Evolutionary conservation across 2,797 vertebrate species (phyloP).

Genomic region (Macropus fuliginosus): DNA sequence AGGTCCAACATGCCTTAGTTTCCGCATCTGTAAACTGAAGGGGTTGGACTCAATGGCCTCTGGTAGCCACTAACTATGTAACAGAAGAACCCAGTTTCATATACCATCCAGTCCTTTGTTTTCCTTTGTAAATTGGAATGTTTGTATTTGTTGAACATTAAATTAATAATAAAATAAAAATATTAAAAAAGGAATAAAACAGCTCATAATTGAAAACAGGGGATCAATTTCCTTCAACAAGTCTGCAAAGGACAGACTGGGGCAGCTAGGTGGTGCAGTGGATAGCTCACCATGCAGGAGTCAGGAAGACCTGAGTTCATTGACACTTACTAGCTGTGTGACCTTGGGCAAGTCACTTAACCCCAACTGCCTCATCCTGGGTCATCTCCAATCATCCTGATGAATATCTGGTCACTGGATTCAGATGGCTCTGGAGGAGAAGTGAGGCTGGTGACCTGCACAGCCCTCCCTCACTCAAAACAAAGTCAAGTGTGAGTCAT

Average conservation of each 20-base stretch:
- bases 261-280: too few relatives aligned
- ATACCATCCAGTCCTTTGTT: background rate
- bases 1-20: background rate
- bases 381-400: too few relatives aligned
- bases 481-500: too few relatives aligned
- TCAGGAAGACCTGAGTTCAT: too few relatives aligned
- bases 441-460: too few relatives aligned
- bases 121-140: background rate
- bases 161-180: background rate
- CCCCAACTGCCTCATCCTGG: too few relatives aligned
- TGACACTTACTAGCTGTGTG: too few relatives aligned
- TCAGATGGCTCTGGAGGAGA: too few relatives aligned
- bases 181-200: background rate
- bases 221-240: background rate
- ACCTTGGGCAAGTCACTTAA: too few relatives aligned
- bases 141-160: background rate
- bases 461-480: too few relatives aligned
- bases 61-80: background rate
- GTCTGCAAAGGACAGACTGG: slow-evolving; percentile 22
- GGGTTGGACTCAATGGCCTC: background rate
- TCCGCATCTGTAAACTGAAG: background rate
- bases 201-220: background rate
- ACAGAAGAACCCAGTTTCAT: background rate
- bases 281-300: too few relatives aligned
- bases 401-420: too few relatives aligned